phyloP scores from a whole-genome alignment of 1,140 invertebrate genomes.

The Forficula auricularia region DNA sequence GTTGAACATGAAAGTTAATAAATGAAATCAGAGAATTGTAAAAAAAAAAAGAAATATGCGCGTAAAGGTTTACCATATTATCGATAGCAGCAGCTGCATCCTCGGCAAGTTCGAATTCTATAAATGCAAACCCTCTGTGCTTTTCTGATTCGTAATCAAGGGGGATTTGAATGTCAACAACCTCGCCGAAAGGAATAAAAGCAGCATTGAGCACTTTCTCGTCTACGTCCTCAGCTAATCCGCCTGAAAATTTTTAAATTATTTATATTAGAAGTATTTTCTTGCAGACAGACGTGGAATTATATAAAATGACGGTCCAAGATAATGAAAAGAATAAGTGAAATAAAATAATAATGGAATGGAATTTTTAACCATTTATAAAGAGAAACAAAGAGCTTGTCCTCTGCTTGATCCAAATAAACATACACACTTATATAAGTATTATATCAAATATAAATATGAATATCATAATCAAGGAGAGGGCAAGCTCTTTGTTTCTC shows the following conservation, averaged over 20 bases:
- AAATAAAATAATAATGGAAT: background rate
- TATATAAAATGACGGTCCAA: background rate
- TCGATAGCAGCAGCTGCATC: slow-evolving; percentile 96
- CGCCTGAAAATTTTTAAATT: slow-evolving; percentile 35
- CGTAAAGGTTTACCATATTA: slow-evolving; percentile 95
- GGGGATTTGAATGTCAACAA: slow-evolving; percentile 93
- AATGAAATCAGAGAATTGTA: no score
- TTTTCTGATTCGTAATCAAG: slow-evolving; percentile 96
- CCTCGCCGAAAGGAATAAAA: slow-evolving; percentile 96
- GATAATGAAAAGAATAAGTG: background rate
- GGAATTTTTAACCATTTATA: background rate
- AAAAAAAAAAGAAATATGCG: slow-evolving; percentile 1
- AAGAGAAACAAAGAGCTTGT: background rate
- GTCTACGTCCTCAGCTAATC: slow-evolving; percentile 91
- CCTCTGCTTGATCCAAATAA: background rate
- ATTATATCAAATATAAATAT: no score
- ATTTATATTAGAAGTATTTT: slow-evolving; percentile 7
- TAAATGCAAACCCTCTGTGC: slow-evolving; percentile 93
- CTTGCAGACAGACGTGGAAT: background rate
- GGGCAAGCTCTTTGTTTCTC: no score
- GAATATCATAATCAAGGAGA: no score
- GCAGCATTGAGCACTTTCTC: slow-evolving; percentile 89
- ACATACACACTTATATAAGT: no score
- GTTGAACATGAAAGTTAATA: no score
- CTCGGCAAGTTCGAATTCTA: slow-evolving; percentile 88